Evolutionary conservation across 1,140 invertebrate species (phyloP), one percentile per base, ranked within the genome.

Genomic region (Euglossa dilemma): DNA sequence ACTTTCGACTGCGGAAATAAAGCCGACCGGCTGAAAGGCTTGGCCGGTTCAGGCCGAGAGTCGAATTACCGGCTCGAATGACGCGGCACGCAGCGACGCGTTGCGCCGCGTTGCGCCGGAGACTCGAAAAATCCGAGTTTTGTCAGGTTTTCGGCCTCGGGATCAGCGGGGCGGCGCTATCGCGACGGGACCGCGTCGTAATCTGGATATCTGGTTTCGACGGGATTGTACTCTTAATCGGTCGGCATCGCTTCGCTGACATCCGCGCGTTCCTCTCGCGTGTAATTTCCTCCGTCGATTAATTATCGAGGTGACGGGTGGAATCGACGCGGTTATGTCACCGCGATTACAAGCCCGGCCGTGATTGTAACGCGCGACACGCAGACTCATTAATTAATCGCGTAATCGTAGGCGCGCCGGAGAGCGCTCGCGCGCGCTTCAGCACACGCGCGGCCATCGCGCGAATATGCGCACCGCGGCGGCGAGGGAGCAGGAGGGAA

Each of bases 371-470:
- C 92, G 88, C 92, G 91, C 90, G 91, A 91, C 88, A 89, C 86
- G 85, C 86, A 80, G 85, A 93, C 90, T 91, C 92, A 90, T 93
- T 93, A 92, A 93, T 93, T 92, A 92, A 91, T 92, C 89, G 88
- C 87, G 85, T 92, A 91, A 92, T 92, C 85, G 89, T 80, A 86
- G 86, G 85, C 80, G 59, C 16, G 57, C 23, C 54, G 23, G 25
- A 59, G 18, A 57, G 52, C 78, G n/a, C 11, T 54, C 9, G 52
- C n/a, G 52, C 11, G n/a, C 9, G 8, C 18, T 25, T n/a, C 5
- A 18, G 54, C 57, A 6, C 45, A 20, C 36, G 16, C 28, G 20
- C 16, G 12, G n/a, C 18, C 5, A 16, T 61, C n/a, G 8, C 23
- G 36, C 36, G 36, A 36, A 36, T 36, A 36, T 36, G 4, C 36